A percentile compares a stretch with the other conserved stretches of the same genome.
Evolutionary conservation across 37 sponge, comb jelly and placozoan genomes (phyloP).

Genomic region (Aphrocallistes beatrix): DNA sequence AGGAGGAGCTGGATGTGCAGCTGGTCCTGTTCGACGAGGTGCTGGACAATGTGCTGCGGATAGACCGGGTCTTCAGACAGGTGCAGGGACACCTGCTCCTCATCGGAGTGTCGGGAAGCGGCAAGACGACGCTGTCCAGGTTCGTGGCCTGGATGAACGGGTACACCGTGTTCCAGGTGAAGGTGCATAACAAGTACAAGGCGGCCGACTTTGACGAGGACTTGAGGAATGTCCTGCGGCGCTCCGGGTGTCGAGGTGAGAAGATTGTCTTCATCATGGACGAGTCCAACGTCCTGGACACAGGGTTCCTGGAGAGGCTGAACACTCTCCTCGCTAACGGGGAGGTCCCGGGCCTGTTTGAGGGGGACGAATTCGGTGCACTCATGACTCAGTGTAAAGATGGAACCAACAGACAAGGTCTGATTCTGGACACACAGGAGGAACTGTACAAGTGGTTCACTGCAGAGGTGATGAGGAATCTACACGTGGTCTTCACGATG

Average conservation of each 20-base stretch:
- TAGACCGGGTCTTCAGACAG: constrained; percentile 95
- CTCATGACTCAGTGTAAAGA: constrained; percentile 97
- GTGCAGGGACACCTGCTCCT: constrained; percentile 84
- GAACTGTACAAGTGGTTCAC: constrained; percentile 99
- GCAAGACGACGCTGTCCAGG: constrained; percentile 91
- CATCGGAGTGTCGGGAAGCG: constrained; percentile 95
- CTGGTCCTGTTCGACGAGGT: constrained; percentile 94
- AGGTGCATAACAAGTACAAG: constrained; percentile 85
- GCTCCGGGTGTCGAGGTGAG: constrained; percentile 81
- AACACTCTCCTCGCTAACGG: constrained; percentile 96
- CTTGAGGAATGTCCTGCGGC: constrained; percentile 68
- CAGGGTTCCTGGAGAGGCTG: constrained; percentile 89
- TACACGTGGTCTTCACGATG: constrained; percentile 99
- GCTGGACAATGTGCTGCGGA: constrained; percentile 88
- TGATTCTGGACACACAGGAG: constrained; percentile 84
- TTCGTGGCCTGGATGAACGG: constrained; percentile 99
- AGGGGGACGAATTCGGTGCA: constrained; percentile 86
- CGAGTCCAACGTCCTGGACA: constrained; percentile 87
- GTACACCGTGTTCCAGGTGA: constrained; percentile 77
- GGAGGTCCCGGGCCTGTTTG: constrained; percentile 96
- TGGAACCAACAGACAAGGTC: constrained; percentile 83
- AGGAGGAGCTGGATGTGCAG: constrained; percentile 93
- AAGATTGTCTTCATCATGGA: constrained; percentile 92
- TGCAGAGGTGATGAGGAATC: constrained; percentile 64
- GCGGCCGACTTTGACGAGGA: constrained; percentile 94